A percentile compares a stretch with the other conserved stretches of the same genome.
These are phyloP conservation scores for Tachystola acroxantha DNA, from an alignment of 2,888 invertebrate species.

Conservation along the genomic window DNA sequence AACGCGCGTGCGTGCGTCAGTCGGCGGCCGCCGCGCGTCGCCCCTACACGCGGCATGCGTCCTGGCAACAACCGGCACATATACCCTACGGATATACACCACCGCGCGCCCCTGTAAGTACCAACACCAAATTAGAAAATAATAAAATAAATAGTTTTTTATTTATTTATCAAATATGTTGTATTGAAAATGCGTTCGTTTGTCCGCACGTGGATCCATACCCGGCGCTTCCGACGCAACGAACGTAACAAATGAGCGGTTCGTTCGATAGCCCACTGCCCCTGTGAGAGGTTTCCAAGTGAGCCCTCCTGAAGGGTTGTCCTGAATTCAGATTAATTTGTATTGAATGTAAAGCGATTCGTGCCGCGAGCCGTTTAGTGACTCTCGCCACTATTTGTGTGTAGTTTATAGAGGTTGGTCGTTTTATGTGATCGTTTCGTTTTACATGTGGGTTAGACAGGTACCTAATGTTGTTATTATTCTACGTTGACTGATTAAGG, in stretches of 20 bases:
- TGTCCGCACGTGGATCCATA: conserved; percentile 66
- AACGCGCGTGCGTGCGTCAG: conserved; percentile 66
- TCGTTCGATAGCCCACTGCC: conserved; percentile 77
- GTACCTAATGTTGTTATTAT: too few relatives aligned
- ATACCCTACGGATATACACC: conserved; percentile 36
- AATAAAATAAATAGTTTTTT: not conserved
- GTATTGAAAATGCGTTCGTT: conserved; percentile 29
- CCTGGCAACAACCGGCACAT: conserved; percentile 31
- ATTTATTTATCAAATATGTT: conserved; percentile 19
- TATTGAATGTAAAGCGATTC: conserved; percentile 26
- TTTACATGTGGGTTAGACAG: not conserved
- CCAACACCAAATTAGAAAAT: conserved; percentile 2
- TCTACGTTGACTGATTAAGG: too few relatives aligned
- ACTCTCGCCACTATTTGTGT: conserved; percentile 10
- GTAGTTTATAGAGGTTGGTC: conserved; percentile 14
- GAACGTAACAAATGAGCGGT: conserved; percentile 65
- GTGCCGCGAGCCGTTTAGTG: conserved; percentile 18
- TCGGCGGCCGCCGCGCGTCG: conserved; percentile 63
- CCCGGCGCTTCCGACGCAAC: conserved; percentile 48
- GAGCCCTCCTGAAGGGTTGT: conserved; percentile 60
- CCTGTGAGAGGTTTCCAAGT: conserved; percentile 67
- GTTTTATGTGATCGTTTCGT: not conserved
- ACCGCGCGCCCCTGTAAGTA: conserved; percentile 75
- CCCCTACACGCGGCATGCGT: conserved; percentile 62
- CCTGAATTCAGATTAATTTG: conserved; percentile 45